Conservation (phyloP, 2,888 invertebrate species). For the Spisula subtruncata region DNA sequence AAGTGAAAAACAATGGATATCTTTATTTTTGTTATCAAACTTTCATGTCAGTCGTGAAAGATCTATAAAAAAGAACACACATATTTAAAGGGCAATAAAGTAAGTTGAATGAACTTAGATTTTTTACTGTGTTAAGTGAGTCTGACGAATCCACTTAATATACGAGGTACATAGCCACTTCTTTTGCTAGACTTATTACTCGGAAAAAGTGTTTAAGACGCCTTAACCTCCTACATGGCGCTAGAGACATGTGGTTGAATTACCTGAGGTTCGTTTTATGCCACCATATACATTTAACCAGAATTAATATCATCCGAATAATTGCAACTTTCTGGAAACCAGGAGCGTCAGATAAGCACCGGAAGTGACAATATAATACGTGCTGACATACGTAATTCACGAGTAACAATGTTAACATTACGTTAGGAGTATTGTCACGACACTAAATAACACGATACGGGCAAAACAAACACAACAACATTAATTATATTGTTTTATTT, state of each 20-base stretch:
- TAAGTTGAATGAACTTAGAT: neutral
- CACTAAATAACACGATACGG: neutral
- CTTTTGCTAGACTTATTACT: no score
- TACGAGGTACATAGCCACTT: no score
- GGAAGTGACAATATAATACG: neutral
- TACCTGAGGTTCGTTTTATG: no score
- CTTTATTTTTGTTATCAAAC: neutral
- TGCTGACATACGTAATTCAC: no score
- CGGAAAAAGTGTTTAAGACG: no score
- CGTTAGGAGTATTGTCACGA: no score
- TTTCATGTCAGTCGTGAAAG: neutral
- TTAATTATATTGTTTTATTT: neutral
- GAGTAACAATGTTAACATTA: neutral
- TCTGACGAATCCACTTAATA: neutral
- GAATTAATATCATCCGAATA: no score
- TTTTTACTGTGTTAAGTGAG: neutral
- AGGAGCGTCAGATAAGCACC: neutral
- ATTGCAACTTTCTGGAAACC: no score
- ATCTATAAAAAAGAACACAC: neutral
- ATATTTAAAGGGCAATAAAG: neutral
- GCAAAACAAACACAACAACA: neutral
- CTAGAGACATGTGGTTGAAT: no score
- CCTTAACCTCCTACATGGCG: no score
- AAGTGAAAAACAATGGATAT: neutral
- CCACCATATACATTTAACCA: no score